Evolutionary conservation across 1,140 invertebrate genomes (phyloP).

Genomic region (Drosophila prosaltans): DNA sequence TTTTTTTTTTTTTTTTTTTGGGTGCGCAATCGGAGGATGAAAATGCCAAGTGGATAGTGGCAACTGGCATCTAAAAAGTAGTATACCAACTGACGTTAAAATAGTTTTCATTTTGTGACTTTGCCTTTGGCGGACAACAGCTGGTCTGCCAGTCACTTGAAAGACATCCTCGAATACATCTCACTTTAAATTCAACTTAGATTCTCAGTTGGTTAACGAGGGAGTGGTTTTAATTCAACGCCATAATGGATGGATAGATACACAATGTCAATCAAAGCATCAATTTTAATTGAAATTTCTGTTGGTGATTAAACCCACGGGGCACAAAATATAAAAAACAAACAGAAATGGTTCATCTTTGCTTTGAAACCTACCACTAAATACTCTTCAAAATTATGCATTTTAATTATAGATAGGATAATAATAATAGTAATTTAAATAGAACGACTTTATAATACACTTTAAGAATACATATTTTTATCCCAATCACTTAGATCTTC

Average conservation of each 20-base stretch:
- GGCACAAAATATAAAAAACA: conserved; percentile 13
- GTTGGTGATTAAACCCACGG: conserved; percentile 26
- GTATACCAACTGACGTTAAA: background rate
- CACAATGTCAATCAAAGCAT: conserved; percentile 18
- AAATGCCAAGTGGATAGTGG: background rate
- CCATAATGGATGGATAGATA: no score
- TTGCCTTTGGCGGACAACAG: background rate
- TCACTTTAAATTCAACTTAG: background rate
- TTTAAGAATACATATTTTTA: no score
- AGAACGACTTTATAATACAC: no score
- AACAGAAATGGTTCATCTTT: background rate
- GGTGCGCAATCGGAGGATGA: background rate
- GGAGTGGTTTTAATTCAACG: no score
- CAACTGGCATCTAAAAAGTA: background rate
- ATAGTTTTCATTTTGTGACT: conserved; percentile 8
- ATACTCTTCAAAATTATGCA: no score
- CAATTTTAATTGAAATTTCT: conserved; percentile 63
- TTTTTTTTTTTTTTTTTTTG: background rate
- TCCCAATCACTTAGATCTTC: no score
- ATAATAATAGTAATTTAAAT: no score
- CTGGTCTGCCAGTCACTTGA: conserved; percentile 1
- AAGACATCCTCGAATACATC: background rate
- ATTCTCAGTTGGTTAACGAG: no score
- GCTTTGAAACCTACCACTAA: background rate
- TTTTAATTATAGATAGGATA: no score